Conservation (phyloP, 1,140 invertebrate genomes). For the Calycopis cecrops region DNA sequence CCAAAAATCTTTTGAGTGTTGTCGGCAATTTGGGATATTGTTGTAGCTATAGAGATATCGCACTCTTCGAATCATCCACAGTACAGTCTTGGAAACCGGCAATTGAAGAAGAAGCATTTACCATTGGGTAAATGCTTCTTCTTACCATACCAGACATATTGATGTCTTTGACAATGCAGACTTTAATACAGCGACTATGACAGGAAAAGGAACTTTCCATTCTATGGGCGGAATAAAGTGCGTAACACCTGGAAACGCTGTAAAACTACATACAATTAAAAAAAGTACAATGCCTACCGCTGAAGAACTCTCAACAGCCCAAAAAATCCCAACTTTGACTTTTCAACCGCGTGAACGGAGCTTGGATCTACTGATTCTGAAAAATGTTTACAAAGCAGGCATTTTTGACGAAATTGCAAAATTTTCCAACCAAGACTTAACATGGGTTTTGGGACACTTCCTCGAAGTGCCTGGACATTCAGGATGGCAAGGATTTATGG, state of each 20-base stretch:
- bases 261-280: not conserved
- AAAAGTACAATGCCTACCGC: too few relatives aligned
- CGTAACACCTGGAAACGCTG: not conserved
- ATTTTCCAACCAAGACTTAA: not conserved
- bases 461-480: not conserved
- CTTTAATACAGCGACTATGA: not conserved
- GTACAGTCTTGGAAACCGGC: too few relatives aligned
- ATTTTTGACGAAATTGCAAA: not conserved
- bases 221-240: not conserved
- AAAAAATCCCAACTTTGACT: too few relatives aligned
- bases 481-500: not conserved
- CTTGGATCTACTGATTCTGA: not conserved
- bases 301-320: too few relatives aligned
- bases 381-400: not conserved
- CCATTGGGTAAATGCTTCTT: not conserved
- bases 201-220: not conserved
- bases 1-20: not conserved
- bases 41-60: not conserved
- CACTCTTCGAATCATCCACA: not conserved
- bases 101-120: not conserved
- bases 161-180: conserved; percentile 16
- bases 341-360: too few relatives aligned
- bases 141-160: too few relatives aligned
- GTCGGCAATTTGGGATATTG: not conserved
- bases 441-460: not conserved